Percentiles rank a stretch among this genome's conserved stretches.
Conservation (phyloP, 1,140 invertebrate species). For the Drosophila melanogaster region Release_6_plus_ISO1_MT NT_033779.5:2078001-2078500, state of each 20-base stretch:
- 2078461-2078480: not conserved
- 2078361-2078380: not conserved
- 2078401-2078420: constrained; percentile 6
- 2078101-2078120: constrained; percentile 3
- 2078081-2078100: constrained; percentile 5
- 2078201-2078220: constrained; percentile 25
- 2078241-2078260: constrained; percentile 19
- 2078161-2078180: not conserved
- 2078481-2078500: constrained; percentile 18
- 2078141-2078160: not conserved
- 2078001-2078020: too few species aligned
- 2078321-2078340: constrained; percentile 23
- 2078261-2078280: constrained; percentile 22
- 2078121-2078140: not conserved
- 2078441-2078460: not conserved
- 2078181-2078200: constrained; percentile 10
- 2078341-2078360: not conserved
- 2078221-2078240: constrained; percentile 17
- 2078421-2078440: not conserved
- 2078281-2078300: constrained; percentile 15
- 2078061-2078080: not conserved
- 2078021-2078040: too few species aligned
- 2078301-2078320: constrained; percentile 17
- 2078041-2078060: too few species aligned
- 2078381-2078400: constrained; percentile 17